A percentile compares a stretch with the other conserved stretches of the same genome.
Conservation (phyloP, 2,797 vertebrate genomes). For the Hyperoplus immaculatus region DNA sequence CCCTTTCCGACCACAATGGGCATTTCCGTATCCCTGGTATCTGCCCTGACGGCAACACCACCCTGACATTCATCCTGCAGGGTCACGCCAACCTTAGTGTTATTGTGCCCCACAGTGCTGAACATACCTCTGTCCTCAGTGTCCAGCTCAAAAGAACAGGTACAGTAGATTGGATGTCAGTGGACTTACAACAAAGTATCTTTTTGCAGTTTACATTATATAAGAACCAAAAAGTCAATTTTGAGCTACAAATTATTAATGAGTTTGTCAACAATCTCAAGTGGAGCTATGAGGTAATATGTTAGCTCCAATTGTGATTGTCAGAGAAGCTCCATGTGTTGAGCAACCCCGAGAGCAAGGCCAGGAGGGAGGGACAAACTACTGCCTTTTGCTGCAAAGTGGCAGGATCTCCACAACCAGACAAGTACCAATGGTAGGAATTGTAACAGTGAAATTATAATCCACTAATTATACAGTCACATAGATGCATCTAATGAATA, state of each 20-base stretch:
- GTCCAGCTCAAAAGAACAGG: conserved; percentile 91
- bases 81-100: conserved; percentile 84
- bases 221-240: background rate
- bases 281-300: background rate
- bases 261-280: background rate
- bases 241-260: background rate
- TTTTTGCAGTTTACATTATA: background rate
- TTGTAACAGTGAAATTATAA: background rate
- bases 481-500: background rate
- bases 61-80: conserved; percentile 88
- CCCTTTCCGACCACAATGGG: conserved; percentile 89
- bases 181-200: background rate
- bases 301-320: conserved; percentile 13
- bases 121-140: conserved; percentile 87
- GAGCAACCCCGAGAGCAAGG: conserved; percentile 90
- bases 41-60: conserved; percentile 92
- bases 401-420: conserved; percentile 87
- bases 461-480: background rate
- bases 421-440: conserved; percentile 93
- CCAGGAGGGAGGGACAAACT: conserved; percentile 90
- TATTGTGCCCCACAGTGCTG: conserved; percentile 80
- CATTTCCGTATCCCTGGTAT: conserved; percentile 91
- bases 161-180: conserved; percentile 63
- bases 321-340: conserved; percentile 92
- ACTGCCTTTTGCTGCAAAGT: conserved; percentile 94